Conservation (phyloP, 2,113 vertebrate genomes). For the Saguinus imperator region DNA sequence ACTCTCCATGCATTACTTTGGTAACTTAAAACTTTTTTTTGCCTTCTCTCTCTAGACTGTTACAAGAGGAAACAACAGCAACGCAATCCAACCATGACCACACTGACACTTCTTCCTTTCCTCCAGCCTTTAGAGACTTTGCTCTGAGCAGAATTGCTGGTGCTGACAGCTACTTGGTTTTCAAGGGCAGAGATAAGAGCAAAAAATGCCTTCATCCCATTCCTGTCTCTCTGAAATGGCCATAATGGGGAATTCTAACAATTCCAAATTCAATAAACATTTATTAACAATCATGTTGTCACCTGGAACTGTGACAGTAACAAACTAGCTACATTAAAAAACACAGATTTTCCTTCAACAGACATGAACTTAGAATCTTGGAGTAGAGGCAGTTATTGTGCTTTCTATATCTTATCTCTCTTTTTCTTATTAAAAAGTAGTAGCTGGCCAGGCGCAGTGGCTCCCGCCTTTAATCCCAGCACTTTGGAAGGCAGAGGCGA, state of each 20-base stretch:
- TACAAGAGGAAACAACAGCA: neutral
- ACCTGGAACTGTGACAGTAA: neutral
- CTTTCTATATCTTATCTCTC: neutral
- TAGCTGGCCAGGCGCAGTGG: neutral
- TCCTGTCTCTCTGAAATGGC: slow-evolving; percentile 6
- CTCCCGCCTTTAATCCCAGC: neutral
- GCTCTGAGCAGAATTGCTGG: neutral
- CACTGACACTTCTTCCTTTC: neutral
- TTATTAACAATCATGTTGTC: neutral
- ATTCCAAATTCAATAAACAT: slow-evolving; percentile 1
- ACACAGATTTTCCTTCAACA: neutral
- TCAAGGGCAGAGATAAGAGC: neutral
- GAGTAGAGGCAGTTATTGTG: neutral
- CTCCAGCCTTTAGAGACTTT: neutral
- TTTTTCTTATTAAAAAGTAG: slow-evolving; percentile 10
- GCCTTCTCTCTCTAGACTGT: neutral
- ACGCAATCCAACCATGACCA: neutral
- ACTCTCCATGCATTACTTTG: neutral
- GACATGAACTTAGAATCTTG: neutral
- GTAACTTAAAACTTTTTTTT: neutral
- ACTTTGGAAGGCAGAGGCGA: neutral
- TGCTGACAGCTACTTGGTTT: neutral
- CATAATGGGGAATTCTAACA: neutral
- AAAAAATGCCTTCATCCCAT: neutral
- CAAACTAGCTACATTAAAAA: slow-evolving; percentile 6